A percentile compares a stretch with the other conserved stretches of the same genome.
Conservation (phyloP, 2,797 vertebrate species). For the Erpetoichthys calabaricus region DNA sequence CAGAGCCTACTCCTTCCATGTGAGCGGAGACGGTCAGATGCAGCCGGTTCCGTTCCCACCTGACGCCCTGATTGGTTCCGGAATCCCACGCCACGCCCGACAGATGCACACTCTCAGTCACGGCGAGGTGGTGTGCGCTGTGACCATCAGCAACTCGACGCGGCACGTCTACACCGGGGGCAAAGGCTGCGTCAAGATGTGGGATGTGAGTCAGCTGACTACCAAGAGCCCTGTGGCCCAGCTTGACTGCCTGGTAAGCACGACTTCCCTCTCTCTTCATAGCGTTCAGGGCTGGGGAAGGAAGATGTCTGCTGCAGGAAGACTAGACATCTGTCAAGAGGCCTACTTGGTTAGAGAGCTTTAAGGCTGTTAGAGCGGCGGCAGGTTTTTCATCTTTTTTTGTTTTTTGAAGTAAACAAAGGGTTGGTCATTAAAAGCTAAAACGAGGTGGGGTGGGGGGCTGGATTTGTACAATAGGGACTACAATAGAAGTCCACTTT, state of each 20-base stretch:
- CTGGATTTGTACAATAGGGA: too few relatives aligned
- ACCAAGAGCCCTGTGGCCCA: slow-evolving; percentile 49
- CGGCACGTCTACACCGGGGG: slow-evolving; percentile 51
- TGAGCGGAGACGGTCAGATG: slow-evolving; percentile 76
- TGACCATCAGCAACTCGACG: slow-evolving; percentile 73
- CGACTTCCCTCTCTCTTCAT: too few relatives aligned
- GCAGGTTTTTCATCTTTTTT: too few relatives aligned
- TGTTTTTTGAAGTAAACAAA: too few relatives aligned
- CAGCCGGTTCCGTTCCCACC: slow-evolving; percentile 75
- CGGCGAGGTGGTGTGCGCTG: slow-evolving; percentile 70
- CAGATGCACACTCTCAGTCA: slow-evolving; percentile 74
- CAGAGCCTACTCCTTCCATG: slow-evolving; percentile 77
- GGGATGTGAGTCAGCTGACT: slow-evolving; percentile 47
- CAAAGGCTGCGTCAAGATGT: slow-evolving; percentile 39
- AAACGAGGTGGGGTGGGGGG: too few relatives aligned
- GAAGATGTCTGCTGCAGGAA: accelerated
- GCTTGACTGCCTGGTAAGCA: slow-evolving; percentile 46
- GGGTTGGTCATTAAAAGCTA: too few relatives aligned
- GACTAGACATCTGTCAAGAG: too few relatives aligned
- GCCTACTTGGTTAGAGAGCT: too few relatives aligned
- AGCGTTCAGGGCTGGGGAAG: too few relatives aligned
- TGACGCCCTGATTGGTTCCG: slow-evolving; percentile 63
- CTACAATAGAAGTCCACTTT: too few relatives aligned
- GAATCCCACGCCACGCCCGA: slow-evolving; percentile 70
- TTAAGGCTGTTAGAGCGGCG: too few relatives aligned